Conservation (phyloP, 1,140 invertebrate species). For the Augochlora pura region DNA sequence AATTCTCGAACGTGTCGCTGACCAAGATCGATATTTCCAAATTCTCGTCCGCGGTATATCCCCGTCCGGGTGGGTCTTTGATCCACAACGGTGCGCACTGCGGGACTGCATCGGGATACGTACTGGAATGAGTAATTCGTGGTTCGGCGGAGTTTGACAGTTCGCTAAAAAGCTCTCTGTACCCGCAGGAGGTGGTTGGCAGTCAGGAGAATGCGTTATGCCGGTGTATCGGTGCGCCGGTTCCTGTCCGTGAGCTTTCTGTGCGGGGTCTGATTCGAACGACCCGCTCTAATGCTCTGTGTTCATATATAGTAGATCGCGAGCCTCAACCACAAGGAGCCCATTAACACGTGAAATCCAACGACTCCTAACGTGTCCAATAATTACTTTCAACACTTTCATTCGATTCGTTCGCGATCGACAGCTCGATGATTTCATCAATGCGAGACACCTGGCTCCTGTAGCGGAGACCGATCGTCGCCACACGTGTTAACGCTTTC, state of each 20-base stretch:
- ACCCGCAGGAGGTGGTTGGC: slow-evolving; percentile 48
- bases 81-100: slow-evolving; percentile 34
- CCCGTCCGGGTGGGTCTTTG: slow-evolving; percentile 50
- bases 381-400: not conserved
- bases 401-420: not conserved
- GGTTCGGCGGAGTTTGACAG: slow-evolving; percentile 65
- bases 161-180: slow-evolving; percentile 63
- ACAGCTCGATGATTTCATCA: not conserved
- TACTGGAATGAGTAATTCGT: slow-evolving; percentile 63
- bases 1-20: slow-evolving; percentile 41
- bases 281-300: not conserved
- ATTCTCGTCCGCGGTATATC: slow-evolving; percentile 41
- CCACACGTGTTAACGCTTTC: too few species aligned
- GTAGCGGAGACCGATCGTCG: too few species aligned
- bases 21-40: slow-evolving; percentile 54
- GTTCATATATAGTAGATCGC: slow-evolving; percentile 1
- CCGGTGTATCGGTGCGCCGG: slow-evolving; percentile 12
- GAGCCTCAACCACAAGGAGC: slow-evolving; percentile 3
- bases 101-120: slow-evolving; percentile 38
- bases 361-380: not conserved
- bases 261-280: not conserved
- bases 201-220: slow-evolving; percentile 57
- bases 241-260: slow-evolving; percentile 11
- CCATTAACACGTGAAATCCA: slow-evolving; percentile 18
- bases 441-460: too few species aligned